phyloP scores from a whole-genome alignment of 2,113 vertebrate genomes.

The Xiphias gladius region DNA sequence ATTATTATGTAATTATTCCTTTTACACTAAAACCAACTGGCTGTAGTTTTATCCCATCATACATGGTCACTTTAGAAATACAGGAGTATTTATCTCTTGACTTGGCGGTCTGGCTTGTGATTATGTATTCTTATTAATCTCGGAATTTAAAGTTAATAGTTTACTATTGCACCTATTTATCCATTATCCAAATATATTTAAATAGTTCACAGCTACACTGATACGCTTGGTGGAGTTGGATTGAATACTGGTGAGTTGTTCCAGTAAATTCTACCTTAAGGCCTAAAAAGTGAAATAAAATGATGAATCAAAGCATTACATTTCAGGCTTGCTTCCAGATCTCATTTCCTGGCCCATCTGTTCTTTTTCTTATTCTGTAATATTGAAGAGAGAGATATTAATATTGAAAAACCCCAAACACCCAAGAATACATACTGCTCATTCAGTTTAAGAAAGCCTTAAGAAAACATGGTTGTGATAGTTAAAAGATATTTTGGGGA shows the following conservation, averaged over 20 bases:
- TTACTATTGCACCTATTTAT: not conserved
- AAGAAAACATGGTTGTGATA: conserved; percentile 5
- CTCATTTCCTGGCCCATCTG: conserved; percentile 70
- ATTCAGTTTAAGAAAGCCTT: not conserved
- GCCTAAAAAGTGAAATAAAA: conserved; percentile 50
- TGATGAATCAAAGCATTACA: conserved; percentile 57
- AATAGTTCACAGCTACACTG: not conserved
- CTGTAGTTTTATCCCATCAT: conserved; percentile 15
- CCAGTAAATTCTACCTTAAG: conserved; percentile 26
- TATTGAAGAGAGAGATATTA: conserved; percentile 17
- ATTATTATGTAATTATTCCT: not conserved
- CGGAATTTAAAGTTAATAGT: not conserved
- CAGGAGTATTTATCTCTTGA: not conserved
- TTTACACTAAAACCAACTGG: conserved; percentile 15
- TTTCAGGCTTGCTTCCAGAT: conserved; percentile 55
- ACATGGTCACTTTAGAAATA: not conserved
- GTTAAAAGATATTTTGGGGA: conserved; percentile 26
- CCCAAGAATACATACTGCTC: not conserved
- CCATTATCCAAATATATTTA: not conserved
- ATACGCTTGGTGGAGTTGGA: conserved; percentile 14
- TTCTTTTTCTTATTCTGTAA: conserved; percentile 52
- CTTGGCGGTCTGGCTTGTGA: conserved; percentile 21
- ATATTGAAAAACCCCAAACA: conserved; percentile 11
- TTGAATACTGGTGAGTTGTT: conserved; percentile 15
- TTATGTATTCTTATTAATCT: not conserved